phyloP scores from a whole-genome alignment of 2,797 vertebrate species.

The Channallabes apus region DNA sequence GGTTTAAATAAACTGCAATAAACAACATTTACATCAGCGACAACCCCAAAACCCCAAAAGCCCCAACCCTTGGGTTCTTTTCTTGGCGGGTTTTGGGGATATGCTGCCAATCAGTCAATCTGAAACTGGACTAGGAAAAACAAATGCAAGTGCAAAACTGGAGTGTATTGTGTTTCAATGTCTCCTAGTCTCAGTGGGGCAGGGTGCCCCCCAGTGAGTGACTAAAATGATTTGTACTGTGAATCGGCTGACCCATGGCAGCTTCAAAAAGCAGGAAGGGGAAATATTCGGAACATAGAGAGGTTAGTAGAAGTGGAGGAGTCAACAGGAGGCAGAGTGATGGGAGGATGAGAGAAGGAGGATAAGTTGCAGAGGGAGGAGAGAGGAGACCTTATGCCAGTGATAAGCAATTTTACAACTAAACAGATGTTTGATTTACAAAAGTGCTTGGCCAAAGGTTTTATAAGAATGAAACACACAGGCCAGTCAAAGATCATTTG shows the following conservation, averaged over 20 bases:
- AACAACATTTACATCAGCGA: conserved; percentile 57
- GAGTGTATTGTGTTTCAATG: conserved; percentile 89
- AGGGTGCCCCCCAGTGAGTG: conserved; percentile 69
- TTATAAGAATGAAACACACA: conserved; percentile 33
- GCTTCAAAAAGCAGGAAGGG: conserved; percentile 85
- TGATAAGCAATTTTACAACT: conserved; percentile 66
- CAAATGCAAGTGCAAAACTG: conserved; percentile 76
- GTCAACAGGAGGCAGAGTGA: conserved; percentile 74
- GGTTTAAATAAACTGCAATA: conserved; percentile 63
- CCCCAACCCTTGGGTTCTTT: conserved; percentile 37
- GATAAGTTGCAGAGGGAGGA: conserved; percentile 66
- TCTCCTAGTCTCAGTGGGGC: conserved; percentile 69
- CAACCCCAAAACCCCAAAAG: conserved; percentile 53
- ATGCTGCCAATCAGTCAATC: conserved; percentile 74
- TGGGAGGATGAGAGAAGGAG: conserved; percentile 59
- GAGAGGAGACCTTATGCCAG: conserved; percentile 72
- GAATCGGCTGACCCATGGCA: conserved; percentile 88
- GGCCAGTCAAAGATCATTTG: conserved; percentile 42
- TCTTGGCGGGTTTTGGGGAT: conserved; percentile 55
- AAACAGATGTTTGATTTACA: conserved; percentile 46
- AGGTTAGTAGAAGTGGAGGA: conserved; percentile 80
- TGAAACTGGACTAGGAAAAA: conserved; percentile 80
- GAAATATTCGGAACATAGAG: conserved; percentile 90
- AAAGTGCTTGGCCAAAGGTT: conserved; percentile 31
- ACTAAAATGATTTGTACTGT: conserved; percentile 92